Base-by-base conservation (phyloP, 2,888 invertebrate genomes). In the Drosophila borealis region DNA sequence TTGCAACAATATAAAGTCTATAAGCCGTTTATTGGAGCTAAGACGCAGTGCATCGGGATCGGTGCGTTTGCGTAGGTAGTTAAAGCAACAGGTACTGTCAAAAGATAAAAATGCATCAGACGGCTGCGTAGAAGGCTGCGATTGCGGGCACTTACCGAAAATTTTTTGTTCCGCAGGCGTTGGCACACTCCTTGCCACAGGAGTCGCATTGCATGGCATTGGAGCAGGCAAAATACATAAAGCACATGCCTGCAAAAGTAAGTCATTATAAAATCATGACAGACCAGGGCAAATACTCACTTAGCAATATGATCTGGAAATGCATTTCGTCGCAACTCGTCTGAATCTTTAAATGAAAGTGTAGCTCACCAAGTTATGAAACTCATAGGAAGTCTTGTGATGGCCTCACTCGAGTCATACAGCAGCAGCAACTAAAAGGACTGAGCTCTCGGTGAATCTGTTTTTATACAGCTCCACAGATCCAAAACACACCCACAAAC, bases 101-200 rank as follows among this genome's bases (percentile, higher is more conserved):
- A 25, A 34, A 2, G 48, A 33, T 13, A 36, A 2, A 6, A n/a
- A 39, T 45, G 3, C 10, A 4, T 17, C 1, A 10, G 10, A 10
- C n/a, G 0, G 41, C 4, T n/a, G n/a, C n/a, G n/a, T n/a, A n/a
- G n/a, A 2, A 5, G 17, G 4, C 10, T 2, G 1, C 13, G 1
- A 2, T 29, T 39, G 4, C 0, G 2, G 2, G 2, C 8, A 39
- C 70, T 67, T 72, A 92, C 92, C 92, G 89, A 85, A 95, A 95
- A 80, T 94, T 94, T 69, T 94, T 93, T 0, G 95, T 95, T 4
- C 95, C 95, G 74, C 95, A 95, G 9, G 94, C 94, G 49, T 93
- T 93, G 74, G 94, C 92, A 74, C 95, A 95, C 90, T 95, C 95
- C 53, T 93, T 92, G 48, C 95, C 95, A 76, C 95, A 95, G 17